phyloP scores from a whole-genome alignment of 2,888 invertebrate genomes.

The Prosopocoilus inquinatus region DNA sequence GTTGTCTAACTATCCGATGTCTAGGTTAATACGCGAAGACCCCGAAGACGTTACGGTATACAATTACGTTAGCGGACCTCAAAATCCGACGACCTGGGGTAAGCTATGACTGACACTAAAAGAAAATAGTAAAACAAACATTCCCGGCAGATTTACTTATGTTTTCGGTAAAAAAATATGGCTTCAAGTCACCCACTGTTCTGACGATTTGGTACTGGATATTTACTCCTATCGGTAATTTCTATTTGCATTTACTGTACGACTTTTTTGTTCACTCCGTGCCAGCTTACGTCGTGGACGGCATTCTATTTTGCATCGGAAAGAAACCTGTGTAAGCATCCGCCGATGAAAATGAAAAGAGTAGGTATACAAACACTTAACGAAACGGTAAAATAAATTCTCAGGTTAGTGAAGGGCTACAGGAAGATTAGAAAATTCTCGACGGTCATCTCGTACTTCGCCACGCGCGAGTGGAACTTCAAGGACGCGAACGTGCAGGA shows the following conservation, averaged over 20 bases:
- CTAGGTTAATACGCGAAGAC: too few relatives aligned
- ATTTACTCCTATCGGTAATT: conserved; percentile 61
- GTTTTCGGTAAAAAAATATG: conserved; percentile 28
- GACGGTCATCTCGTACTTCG: conserved; percentile 73
- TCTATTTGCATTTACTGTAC: conserved; percentile 56
- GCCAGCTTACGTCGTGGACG: conserved; percentile 51
- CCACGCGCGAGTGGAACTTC: conserved; percentile 61
- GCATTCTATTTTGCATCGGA: conserved; percentile 48
- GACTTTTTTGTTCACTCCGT: conserved; percentile 60
- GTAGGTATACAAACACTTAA: too few relatives aligned
- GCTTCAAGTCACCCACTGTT: conserved; percentile 55
- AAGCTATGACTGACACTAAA: too few relatives aligned
- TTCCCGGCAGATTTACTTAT: conserved; percentile 3
- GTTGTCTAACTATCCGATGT: too few relatives aligned
- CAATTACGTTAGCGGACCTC: conserved; percentile 80
- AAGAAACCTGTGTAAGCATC: conserved; percentile 61
- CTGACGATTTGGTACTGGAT: conserved; percentile 63
- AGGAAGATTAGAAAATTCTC: conserved; percentile 77
- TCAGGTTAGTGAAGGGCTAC: conserved; percentile 75
- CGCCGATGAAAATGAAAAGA: background rate
- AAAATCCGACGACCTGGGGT: conserved; percentile 81
- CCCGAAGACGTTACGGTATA: conserved; percentile 48
- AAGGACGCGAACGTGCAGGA: conserved; percentile 55
- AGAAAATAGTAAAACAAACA: background rate
- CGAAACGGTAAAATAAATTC: conserved; percentile 23